Conservation (phyloP, 2,113 vertebrate species). For the Antechinus stuartii region DNA sequence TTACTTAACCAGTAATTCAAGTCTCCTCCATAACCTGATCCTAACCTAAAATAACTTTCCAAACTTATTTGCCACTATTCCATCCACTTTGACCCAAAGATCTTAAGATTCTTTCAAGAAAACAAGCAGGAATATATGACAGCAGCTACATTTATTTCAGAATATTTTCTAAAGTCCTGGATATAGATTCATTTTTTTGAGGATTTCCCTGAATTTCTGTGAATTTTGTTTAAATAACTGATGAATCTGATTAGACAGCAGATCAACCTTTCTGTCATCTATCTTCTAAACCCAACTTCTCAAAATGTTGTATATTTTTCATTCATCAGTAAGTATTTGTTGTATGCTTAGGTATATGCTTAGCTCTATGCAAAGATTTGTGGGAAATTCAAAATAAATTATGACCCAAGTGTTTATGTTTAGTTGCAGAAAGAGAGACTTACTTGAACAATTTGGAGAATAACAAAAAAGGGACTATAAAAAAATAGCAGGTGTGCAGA, state of each 20-base stretch:
- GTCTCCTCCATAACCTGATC: neutral
- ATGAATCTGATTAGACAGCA: neutral
- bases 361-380: neutral
- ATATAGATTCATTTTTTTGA: neutral
- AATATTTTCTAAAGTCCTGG: neutral
- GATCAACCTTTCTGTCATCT: neutral
- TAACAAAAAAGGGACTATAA: neutral
- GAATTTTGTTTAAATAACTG: neutral
- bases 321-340: neutral
- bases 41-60: neutral
- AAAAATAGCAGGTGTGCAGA: neutral
- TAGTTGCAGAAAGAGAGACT: neutral
- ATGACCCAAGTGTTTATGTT: neutral
- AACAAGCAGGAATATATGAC: neutral
- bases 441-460: neutral
- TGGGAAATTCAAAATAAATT: neutral
- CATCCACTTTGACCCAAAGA: neutral
- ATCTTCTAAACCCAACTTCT: neutral
- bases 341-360: neutral
- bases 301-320: neutral
- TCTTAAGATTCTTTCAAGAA: neutral
- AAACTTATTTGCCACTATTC: neutral
- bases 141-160: neutral
- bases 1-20: neutral
- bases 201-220: neutral